A percentile compares a stretch with the other conserved stretches of the same genome.
phyloP scores from a whole-genome alignment of 2,797 vertebrate species.

The Ibycter americanus region DNA sequence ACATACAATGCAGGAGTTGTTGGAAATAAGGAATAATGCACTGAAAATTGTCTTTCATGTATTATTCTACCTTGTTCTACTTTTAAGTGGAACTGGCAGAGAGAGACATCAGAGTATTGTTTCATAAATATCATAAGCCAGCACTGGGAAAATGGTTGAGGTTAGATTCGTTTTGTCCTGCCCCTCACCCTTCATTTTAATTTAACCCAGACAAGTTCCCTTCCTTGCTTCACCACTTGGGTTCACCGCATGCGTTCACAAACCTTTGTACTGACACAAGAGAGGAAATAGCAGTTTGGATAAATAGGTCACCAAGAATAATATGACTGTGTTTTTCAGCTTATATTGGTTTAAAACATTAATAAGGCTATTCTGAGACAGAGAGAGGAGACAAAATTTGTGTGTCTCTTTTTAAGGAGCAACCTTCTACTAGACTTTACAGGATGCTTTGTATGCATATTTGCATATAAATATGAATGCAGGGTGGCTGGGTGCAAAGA shows the following conservation, averaged over 20 bases:
- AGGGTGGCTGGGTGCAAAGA: not conserved
- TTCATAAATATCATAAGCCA: not conserved
- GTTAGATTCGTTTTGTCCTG: not conserved
- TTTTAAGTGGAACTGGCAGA: not conserved
- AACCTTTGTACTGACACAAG: not conserved
- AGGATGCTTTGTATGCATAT: not conserved
- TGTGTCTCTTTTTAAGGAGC: not conserved
- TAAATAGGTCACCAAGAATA: not conserved
- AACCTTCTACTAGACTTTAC: not conserved
- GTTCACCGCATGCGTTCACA: not conserved
- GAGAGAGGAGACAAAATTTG: not conserved
- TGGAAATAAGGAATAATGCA: not conserved
- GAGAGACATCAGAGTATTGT: not conserved
- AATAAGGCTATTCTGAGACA: not conserved
- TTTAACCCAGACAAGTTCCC: not conserved
- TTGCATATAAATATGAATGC: not conserved
- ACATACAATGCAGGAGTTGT: not conserved
- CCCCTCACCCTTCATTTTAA: not conserved
- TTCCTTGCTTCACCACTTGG: not conserved
- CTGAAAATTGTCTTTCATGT: not conserved
- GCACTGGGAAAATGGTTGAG: not conserved
- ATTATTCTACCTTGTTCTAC: not conserved
- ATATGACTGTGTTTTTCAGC: not conserved
- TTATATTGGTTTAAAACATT: not conserved
- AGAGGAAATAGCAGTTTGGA: not conserved